Percentiles rank a stretch among this genome's conserved stretches.
phyloP scores from a whole-genome alignment of 2,888 invertebrate genomes.

The Rhingia rostrata region DNA sequence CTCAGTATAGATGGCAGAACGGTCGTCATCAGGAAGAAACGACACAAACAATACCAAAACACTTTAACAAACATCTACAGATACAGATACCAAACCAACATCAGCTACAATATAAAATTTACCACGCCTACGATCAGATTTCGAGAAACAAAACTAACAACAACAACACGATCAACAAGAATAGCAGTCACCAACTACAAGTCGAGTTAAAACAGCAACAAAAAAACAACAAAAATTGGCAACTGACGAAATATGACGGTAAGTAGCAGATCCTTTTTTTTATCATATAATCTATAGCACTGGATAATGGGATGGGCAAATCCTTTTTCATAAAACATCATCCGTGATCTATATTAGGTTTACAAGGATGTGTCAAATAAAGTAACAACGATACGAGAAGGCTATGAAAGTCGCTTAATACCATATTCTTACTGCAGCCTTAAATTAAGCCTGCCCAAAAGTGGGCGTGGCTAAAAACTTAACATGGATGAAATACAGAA shows the following conservation, averaged over 20 bases:
- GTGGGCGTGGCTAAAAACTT: too few relatives aligned
- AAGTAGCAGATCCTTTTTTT: slow-evolving; percentile 22
- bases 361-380: too few relatives aligned
- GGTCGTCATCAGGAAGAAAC: slow-evolving; percentile 11
- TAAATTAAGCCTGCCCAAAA: too few relatives aligned
- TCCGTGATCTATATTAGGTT: too few relatives aligned
- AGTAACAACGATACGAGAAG: too few relatives aligned
- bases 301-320: too few relatives aligned
- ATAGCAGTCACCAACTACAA: slow-evolving; percentile 76
- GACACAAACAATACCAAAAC: background rate
- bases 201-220: slow-evolving; percentile 90
- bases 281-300: too few relatives aligned
- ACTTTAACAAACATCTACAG: slow-evolving; percentile 32
- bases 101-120: slow-evolving; percentile 82
- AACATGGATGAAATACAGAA: too few relatives aligned
- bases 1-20: slow-evolving; percentile 48
- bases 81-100: slow-evolving; percentile 78
- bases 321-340: too few relatives aligned
- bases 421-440: too few relatives aligned
- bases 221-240: slow-evolving; percentile 88
- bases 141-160: slow-evolving; percentile 74
- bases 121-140: slow-evolving; percentile 85
- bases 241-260: slow-evolving; percentile 75
- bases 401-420: too few relatives aligned
- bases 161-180: slow-evolving; percentile 1